Evolutionary conservation across 2,797 vertebrate species (phyloP), one percentile per base, ranked within the genome.

Genomic region (Fratercula arctica): DNA sequence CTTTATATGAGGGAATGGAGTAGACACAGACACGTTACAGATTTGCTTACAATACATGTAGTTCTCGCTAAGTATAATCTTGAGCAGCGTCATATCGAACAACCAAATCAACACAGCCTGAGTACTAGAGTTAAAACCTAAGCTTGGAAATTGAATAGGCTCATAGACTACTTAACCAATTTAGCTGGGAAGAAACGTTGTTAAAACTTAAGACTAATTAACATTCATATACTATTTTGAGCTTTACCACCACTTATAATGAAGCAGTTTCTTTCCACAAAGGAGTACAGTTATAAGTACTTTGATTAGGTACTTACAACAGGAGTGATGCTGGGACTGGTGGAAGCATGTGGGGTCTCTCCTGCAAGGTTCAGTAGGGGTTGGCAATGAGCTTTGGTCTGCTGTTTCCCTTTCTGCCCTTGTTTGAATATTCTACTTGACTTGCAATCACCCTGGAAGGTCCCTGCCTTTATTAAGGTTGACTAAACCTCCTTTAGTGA

Each of bases 401-500:
- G 12, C 56, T 60, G 5, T 87, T 90, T 85, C 23, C 23, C 20
- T 85, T 90, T 80, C 56, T 92, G 82, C 28, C 48, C 35, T 80
- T 89, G 24, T 87, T 91, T 46, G 90, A 84, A 10, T 43, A 57
- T 85, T 86, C 69, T 86, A 39, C 54, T 72, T 89, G 56, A 61
- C 68, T 91, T 84, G 46, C n/a, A 90, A 73, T 41, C 69, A 72
- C 54, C 10, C 70, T 79, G 8, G 1, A 59, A 91, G 73, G 80
- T n/a, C 63, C 35, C 21, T 95, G 26, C 6, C 29, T 92, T 90
- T 94, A 93, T 78, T 86, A 91, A 86, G 57, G 21, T 26, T 86
- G 53, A 66, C 41, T 73, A 89, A 91, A 61, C 16, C 19, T 81
- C 28, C 26, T 72, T 89, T 48, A 95, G 80, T 69, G 80, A 85